Evolutionary conservation across 2,113 vertebrate genomes (phyloP).

Genomic region (Epinephelus cyanopodus): DNA sequence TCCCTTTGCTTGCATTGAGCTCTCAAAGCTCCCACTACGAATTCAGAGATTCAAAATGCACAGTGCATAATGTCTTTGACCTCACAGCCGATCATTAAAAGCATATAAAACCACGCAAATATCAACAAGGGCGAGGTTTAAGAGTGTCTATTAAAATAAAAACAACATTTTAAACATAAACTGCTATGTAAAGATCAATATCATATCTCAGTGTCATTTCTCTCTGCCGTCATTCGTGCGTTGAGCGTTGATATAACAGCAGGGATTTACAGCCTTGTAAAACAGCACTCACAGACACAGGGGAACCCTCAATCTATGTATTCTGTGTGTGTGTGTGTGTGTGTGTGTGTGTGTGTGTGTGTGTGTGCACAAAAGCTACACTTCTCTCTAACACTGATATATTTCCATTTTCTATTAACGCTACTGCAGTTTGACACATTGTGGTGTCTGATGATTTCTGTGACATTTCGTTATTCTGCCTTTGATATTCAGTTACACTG

Average conservation of each 20-base stretch:
- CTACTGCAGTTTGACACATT: neutral
- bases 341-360: neutral
- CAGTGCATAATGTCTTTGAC: conserved; percentile 41
- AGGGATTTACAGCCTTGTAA: conserved; percentile 50
- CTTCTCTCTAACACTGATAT: neutral
- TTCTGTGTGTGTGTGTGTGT: neutral
- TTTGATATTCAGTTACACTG: neutral
- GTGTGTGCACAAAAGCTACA: neutral
- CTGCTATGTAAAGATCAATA: conserved; percentile 56
- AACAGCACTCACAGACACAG: conserved; percentile 37
- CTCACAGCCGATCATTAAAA: conserved; percentile 47
- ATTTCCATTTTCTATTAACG: neutral
- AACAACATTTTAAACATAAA: conserved; percentile 46
- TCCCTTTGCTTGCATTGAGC: conserved; percentile 14
- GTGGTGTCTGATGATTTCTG: neutral
- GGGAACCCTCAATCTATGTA: conserved; percentile 25
- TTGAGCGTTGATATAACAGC: conserved; percentile 47
- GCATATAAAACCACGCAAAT: conserved; percentile 29
- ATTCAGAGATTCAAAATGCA: conserved; percentile 28
- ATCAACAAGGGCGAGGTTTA: conserved; percentile 25
- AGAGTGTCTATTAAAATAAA: conserved; percentile 37
- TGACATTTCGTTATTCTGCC: neutral
- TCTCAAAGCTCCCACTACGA: conserved; percentile 15
- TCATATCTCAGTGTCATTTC: conserved; percentile 28
- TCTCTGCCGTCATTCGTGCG: neutral